Base-by-base conservation (phyloP, 2,113 vertebrate species). In the Thunnus maccoyii region DNA sequence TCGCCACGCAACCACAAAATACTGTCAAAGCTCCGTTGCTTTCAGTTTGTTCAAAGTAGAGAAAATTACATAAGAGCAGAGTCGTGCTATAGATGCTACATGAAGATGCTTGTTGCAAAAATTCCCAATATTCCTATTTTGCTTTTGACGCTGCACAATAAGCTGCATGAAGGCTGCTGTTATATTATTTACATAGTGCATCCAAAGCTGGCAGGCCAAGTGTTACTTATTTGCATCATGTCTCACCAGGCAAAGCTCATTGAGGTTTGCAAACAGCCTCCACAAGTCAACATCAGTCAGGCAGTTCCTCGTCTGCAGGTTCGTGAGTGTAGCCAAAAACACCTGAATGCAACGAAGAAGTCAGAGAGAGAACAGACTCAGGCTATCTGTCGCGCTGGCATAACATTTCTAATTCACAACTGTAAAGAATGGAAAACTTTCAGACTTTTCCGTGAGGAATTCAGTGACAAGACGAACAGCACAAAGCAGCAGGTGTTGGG, bases 181-280 rank as follows among this genome's bases (percentile, higher is more conserved):
- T 61, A 64, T 82, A 22, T 9, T 1, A 62, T 85, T 83, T 78
- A 41, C 22, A 79, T 48, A 20, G 14, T 14, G n/a, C 22, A 41
- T 46, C n/a, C 46, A 41, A 60, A 68, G 63, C 18, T 27, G 79
- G 47, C 48, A 9, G 65, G 4, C 9, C 51, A 16, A 14, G 0
- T 17, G 30, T 13, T 52, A 17, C 55, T 22, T 20, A 62, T 85
- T 81, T 76, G 78, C 80, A 80, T 81, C 7, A 12, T 18, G 50
- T 73, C 94, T 95, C 87, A 97, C 97, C 97, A 97, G 93, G 87
- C 95, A 97, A 85, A 98, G 94, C 60, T 97, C 96, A 14, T 96
- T 96, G 82, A 98, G 94, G 86, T 99, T 99, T 25, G 96, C 95
- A 47, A 98, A 98, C 74, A 99, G 95, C 80, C 95, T 94, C 96